Evolutionary conservation across 1,140 invertebrate species (phyloP).

Genomic region (Philotrypesis tridentata): DNA sequence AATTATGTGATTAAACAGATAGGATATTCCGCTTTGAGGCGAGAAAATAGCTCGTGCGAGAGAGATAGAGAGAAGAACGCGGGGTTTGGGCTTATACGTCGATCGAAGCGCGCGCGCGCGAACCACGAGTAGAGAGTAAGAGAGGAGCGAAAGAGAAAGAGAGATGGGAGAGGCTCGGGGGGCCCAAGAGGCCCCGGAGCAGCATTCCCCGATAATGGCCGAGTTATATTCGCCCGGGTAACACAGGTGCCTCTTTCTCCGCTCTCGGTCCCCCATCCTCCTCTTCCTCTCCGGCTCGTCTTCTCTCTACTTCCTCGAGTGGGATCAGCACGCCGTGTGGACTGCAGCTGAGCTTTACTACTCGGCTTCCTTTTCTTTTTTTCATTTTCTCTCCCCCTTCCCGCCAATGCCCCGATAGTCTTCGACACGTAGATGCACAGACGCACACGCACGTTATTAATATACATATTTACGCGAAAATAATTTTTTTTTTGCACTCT

Average conservation of each 20-base stretch:
- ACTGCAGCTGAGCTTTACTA: neutral
- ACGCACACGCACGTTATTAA: neutral
- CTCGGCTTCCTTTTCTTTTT: neutral
- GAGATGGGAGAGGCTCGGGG: conserved; percentile 14
- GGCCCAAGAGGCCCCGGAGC: conserved; percentile 51
- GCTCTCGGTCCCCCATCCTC: conserved; percentile 22
- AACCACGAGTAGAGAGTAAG: conserved; percentile 44
- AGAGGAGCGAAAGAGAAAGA: conserved; percentile 40
- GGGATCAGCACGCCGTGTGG: neutral
- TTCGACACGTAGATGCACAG: neutral
- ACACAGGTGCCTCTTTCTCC: conserved; percentile 66
- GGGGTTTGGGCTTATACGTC: conserved; percentile 29
- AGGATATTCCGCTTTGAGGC: conserved; percentile 26
- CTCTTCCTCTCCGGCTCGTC: conserved; percentile 10
- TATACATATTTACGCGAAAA: neutral
- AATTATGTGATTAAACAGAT: conserved; percentile 52
- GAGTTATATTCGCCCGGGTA: conserved; percentile 69
- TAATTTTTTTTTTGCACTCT: conserved; percentile 34
- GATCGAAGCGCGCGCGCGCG: conserved; percentile 28
- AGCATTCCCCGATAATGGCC: conserved; percentile 71
- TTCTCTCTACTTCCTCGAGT: conserved; percentile 2
- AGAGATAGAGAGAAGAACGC: conserved; percentile 33
- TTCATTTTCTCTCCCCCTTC: neutral
- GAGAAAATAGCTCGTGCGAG: conserved; percentile 26
- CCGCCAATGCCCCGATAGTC: neutral